A percentile compares a stretch with the other conserved stretches of the same genome.
phyloP scores from a whole-genome alignment of 2,113 vertebrate species.

The Oxygymnocypris stewartii region DNA sequence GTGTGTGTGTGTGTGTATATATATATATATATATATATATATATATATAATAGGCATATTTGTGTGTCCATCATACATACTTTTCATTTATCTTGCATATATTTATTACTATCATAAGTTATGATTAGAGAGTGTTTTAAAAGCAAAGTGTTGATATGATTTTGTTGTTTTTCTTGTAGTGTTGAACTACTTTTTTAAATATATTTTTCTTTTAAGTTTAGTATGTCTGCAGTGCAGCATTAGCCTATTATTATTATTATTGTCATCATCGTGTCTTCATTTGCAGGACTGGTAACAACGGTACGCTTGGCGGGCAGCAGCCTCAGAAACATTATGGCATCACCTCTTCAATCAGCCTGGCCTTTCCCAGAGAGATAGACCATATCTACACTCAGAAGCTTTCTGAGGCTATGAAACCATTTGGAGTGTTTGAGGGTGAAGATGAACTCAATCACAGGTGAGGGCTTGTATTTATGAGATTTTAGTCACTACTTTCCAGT shows the following conservation, averaged over 20 bases:
- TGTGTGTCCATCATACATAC: background rate
- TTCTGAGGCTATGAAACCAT: slow-evolving; percentile 91
- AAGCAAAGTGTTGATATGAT: background rate
- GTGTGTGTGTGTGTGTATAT: too few relatives aligned
- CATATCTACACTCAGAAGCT: slow-evolving; percentile 87
- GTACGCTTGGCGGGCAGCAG: slow-evolving; percentile 81
- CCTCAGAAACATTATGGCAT: slow-evolving; percentile 89
- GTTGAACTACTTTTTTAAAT: background rate
- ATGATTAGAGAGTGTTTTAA: background rate
- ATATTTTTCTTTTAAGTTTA: background rate
- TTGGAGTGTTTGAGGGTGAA: slow-evolving; percentile 95
- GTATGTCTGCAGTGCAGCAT: background rate
- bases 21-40: background rate
- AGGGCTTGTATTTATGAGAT: slow-evolving; percentile 32
- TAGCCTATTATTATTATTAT: background rate
- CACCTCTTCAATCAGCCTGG: slow-evolving; percentile 92
- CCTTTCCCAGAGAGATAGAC: slow-evolving; percentile 86
- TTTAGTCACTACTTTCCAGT: background rate
- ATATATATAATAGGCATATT: too few relatives aligned
- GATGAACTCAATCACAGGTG: slow-evolving; percentile 92
- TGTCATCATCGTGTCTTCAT: slow-evolving; percentile 27
- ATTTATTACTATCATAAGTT: background rate
- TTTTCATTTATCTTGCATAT: background rate
- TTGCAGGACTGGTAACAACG: slow-evolving; percentile 71
- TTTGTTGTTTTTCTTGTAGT: background rate